Conservation (phyloP, 2,797 vertebrate species). For the Buphagus erythrorhynchus region DNA sequence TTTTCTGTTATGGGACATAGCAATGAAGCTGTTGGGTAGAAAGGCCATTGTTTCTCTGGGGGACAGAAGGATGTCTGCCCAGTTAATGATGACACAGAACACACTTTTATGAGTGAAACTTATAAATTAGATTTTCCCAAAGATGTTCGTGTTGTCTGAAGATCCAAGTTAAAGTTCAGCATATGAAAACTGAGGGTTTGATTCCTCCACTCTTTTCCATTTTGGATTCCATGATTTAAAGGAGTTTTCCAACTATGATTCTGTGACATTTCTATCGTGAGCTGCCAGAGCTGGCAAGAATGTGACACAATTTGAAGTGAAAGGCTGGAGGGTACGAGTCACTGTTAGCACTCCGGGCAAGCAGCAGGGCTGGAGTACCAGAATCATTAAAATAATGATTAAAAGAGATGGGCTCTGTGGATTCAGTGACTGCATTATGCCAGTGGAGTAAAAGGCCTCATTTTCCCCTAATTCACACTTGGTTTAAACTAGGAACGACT, state of each 20-base stretch:
- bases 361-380: neutral
- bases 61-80: neutral
- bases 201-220: neutral
- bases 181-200: neutral
- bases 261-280: neutral
- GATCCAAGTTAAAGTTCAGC: neutral
- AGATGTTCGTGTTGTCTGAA: neutral
- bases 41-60: neutral
- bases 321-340: neutral
- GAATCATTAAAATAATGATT: neutral
- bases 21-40: neutral
- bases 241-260: neutral
- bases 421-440: neutral
- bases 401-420: neutral
- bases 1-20: neutral
- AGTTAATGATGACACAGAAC: neutral
- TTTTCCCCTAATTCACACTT: conserved; percentile 24
- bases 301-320: neutral
- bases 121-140: neutral
- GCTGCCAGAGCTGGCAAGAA: neutral
- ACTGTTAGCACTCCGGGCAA: neutral
- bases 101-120: neutral
- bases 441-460: neutral
- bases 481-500: neutral
- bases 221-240: neutral